Evolutionary conservation across 2,797 vertebrate species (phyloP).

Genomic region (Galagoides demidoff): DNA sequence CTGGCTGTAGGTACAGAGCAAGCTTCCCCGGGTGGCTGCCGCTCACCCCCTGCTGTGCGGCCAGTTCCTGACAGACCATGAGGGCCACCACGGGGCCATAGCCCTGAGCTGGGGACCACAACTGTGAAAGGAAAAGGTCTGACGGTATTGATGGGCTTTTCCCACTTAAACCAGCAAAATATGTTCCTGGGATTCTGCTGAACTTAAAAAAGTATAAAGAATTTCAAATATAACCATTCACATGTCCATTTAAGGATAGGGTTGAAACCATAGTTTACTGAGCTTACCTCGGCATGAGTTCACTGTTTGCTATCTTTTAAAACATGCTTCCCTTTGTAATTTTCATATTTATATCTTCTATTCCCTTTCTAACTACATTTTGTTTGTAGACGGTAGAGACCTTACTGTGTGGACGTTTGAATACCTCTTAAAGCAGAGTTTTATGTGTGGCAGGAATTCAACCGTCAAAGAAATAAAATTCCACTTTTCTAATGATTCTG

Average conservation of each 20-base stretch:
- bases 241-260: background rate
- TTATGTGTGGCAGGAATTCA: background rate
- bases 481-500: background rate
- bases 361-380: background rate
- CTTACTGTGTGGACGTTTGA: background rate
- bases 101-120: no score
- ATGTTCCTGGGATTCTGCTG: background rate
- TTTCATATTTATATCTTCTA: background rate
- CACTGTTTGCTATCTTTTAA: constrained; percentile 2
- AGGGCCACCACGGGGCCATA: no score
- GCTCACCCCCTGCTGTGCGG: no score
- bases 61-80: no score
- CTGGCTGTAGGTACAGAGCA: no score
- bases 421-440: background rate
- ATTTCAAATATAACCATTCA: background rate
- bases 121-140: background rate
- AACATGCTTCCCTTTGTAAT: background rate
- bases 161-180: background rate
- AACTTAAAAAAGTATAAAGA: background rate
- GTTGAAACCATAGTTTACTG: background rate
- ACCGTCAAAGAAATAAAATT: constrained; percentile 9
- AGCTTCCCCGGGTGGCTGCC: no score
- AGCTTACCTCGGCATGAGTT: background rate
- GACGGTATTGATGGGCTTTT: background rate
- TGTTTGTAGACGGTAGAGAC: background rate